phyloP scores from a whole-genome alignment of 2,888 invertebrate species.

The Crossocerus cetratus region DNA sequence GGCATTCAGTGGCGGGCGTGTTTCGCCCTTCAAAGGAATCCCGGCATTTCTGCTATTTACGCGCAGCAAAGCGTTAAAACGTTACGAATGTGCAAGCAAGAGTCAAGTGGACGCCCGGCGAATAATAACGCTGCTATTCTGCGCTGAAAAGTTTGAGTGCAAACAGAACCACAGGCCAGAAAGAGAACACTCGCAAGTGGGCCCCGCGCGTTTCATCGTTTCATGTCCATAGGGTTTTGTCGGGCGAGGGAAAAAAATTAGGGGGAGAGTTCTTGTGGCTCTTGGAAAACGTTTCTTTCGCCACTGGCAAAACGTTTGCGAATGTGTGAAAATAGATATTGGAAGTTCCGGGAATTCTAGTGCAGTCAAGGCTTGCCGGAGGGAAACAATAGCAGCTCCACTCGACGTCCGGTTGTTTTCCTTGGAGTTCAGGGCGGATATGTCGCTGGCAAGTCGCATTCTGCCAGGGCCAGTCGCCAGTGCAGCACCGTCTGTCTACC shows the following conservation, averaged over 20 bases:
- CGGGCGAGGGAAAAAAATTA: no score
- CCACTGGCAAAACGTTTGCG: constrained; percentile 22
- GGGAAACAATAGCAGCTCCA: constrained; percentile 49
- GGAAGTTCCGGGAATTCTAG: constrained; percentile 27
- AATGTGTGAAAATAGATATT: neutral
- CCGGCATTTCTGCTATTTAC: constrained; percentile 4
- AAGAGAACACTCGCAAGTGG: no score
- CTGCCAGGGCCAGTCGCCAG: neutral
- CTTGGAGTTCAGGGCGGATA: constrained; percentile 29
- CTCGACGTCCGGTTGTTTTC: constrained; percentile 51
- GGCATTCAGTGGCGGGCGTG: neutral
- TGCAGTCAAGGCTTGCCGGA: constrained; percentile 7
- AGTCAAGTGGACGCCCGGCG: no score
- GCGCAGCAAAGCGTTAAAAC: constrained; percentile 3
- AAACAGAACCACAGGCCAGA: no score
- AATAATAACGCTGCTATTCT: no score
- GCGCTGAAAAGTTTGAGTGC: no score
- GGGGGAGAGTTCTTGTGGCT: no score
- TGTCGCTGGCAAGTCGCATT: constrained; percentile 38
- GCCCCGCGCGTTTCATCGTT: no score
- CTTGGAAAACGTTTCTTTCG: constrained; percentile 10
- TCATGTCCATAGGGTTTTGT: no score
- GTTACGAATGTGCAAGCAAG: constrained; percentile 13
- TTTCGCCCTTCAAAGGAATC: constrained; percentile 3
- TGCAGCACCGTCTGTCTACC: constrained; percentile 15